Percentiles rank a stretch among this genome's conserved stretches.
Evolutionary conservation across 2,888 invertebrate genomes (phyloP).

Genomic region (Synanthedon formicaeformis): DNA sequence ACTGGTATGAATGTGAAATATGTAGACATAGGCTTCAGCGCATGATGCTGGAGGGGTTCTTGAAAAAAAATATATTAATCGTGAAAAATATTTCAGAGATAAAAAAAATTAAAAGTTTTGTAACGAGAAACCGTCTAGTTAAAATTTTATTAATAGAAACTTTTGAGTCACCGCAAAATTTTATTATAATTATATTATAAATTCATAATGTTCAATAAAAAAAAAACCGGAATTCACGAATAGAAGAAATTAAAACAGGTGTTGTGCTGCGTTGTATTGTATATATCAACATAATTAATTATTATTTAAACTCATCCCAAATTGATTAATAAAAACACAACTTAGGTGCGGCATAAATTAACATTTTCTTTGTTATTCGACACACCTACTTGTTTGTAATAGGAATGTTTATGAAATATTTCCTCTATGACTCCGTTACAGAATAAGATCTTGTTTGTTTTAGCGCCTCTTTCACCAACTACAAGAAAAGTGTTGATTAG

Average conservation of each 20-base stretch:
- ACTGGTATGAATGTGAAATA: no score
- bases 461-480: no score
- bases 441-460: neutral
- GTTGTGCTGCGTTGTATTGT: constrained; percentile 24
- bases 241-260: constrained; percentile 24
- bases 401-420: neutral
- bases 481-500: no score
- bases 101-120: no score
- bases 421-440: neutral
- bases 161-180: neutral
- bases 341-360: constrained; percentile 10
- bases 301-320: constrained; percentile 7
- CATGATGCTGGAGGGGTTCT: no score
- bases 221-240: neutral
- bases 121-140: no score
- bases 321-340: constrained; percentile 18
- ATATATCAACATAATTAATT: constrained; percentile 16
- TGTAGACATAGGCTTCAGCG: no score
- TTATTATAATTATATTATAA: neutral
- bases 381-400: neutral
- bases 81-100: no score
- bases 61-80: no score
- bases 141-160: no score
- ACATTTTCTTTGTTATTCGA: constrained; percentile 1
- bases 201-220: constrained; percentile 9